Evolutionary conservation across 2,888 invertebrate species (phyloP), one percentile per base, ranked within the genome.

Genomic region (Tortrix viridana): DNA sequence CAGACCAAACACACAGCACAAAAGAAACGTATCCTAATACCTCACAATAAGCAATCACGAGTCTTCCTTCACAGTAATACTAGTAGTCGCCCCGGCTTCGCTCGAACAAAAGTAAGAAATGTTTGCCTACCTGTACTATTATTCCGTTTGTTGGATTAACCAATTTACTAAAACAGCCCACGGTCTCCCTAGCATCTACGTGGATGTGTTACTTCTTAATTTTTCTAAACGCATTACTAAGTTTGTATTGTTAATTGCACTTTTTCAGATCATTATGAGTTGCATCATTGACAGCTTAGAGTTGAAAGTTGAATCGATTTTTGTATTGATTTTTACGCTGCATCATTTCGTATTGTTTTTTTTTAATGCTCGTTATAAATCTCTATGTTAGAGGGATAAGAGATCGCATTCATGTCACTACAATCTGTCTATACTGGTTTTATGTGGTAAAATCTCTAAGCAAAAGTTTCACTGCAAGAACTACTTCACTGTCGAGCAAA

Each of bases 41-140:
- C 52, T 22, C 7, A 80, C 79, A 80, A 81, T 75, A 65, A 74
- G 79, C 81, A 81, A 79, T 81, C 81, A 81, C 75, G 67, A 67
- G 44, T 48, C 38, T 52, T 65, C 46, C 60, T 48, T 43, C 37
- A 23, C 59, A 19, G 57, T 81, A 82, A 81, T 74, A 82, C 83
- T 78, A 76, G 83, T 82, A 82, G 82, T 79, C 69, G 57, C 62
- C 65, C 60, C 54, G 50, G 66, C 65, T 57, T 56, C 46, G 53
- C 23, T 43, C 23, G 46, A 37, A 74, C 71, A 73, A 74, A 68
- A 64, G n/a, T 23, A 18, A 32, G n/a, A 43, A 61, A 56, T 56
- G 55, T 46, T 53, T 32, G 41, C 48, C 50, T 56, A 44, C 46
- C 19, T 16, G 22, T 46, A 26, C 20, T 32, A 16, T 55, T 22